phyloP scores from a whole-genome alignment of 2,113 vertebrate species.

The Epinephelus cyanopodus region DNA sequence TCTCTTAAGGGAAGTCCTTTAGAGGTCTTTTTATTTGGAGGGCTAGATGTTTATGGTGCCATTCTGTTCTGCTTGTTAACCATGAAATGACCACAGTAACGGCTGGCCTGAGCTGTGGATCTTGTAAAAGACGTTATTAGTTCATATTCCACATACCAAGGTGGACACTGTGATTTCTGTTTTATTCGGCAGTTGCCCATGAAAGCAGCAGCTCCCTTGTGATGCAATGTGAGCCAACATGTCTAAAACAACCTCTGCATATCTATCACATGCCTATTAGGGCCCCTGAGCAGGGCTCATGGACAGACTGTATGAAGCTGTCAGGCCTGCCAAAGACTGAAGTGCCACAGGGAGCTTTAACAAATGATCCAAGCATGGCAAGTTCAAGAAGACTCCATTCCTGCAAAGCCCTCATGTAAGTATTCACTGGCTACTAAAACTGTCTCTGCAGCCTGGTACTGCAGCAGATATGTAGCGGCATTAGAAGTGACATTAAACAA shows the following conservation, averaged over 20 bases:
- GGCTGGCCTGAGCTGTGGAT: not conserved
- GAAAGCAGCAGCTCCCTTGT: slow-evolving; percentile 22
- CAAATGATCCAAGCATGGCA: slow-evolving; percentile 56
- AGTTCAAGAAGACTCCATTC: slow-evolving; percentile 57
- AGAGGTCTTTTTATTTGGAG: not conserved
- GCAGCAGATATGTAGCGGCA: slow-evolving; percentile 15
- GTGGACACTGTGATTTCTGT: slow-evolving; percentile 18
- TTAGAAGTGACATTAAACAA: slow-evolving; percentile 31
- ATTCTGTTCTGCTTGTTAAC: slow-evolving; percentile 45
- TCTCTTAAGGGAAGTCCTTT: not conserved
- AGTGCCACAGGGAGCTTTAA: slow-evolving; percentile 64
- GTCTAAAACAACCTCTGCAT: slow-evolving; percentile 51
- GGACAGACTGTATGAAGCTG: slow-evolving; percentile 21
- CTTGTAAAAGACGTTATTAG: slow-evolving; percentile 48
- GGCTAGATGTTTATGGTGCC: slow-evolving; percentile 22
- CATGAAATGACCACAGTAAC: slow-evolving; percentile 44
- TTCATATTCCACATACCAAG: slow-evolving; percentile 50
- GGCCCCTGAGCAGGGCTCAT: not conserved
- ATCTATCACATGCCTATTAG: slow-evolving; percentile 54
- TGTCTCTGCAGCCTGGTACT: slow-evolving; percentile 20
- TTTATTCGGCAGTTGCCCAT: not conserved
- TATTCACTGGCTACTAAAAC: slow-evolving; percentile 25
- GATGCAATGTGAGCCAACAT: slow-evolving; percentile 62
- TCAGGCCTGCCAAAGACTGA: slow-evolving; percentile 51
- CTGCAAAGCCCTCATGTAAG: slow-evolving; percentile 38